Evolutionary conservation across 2,888 invertebrate species (phyloP).

Genomic region (Dicycla oo): DNA sequence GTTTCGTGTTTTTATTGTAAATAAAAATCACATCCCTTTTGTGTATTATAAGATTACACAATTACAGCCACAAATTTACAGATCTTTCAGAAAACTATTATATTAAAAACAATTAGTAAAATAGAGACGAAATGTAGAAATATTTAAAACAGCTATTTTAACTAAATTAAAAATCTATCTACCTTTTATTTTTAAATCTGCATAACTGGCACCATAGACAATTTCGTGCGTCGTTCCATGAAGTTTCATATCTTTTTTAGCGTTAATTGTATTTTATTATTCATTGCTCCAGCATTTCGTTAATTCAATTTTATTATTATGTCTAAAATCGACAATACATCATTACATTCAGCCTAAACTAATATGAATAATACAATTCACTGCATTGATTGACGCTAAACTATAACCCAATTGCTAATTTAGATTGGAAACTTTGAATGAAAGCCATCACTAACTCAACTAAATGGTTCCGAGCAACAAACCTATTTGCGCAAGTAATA

Average conservation of each 20-base stretch:
- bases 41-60: neutral
- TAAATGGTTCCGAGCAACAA: constrained; percentile 32
- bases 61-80: too few relatives aligned
- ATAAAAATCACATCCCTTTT: neutral
- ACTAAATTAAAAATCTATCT: neutral
- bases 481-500: constrained; percentile 45
- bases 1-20: neutral
- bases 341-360: neutral
- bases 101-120: constrained; percentile 1
- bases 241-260: neutral
- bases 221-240: neutral
- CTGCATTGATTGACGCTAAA: constrained; percentile 4
- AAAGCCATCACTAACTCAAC: constrained; percentile 25
- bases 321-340: neutral
- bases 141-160: neutral
- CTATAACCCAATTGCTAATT: constrained; percentile 6
- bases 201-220: neutral
- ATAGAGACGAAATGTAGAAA: neutral
- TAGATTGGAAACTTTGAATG: constrained; percentile 33
- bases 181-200: neutral
- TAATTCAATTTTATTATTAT: neutral
- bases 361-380: neutral
- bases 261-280: neutral
- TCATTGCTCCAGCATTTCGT: neutral
- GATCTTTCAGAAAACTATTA: neutral